Base-by-base conservation (phyloP, 2,888 invertebrate species). In the Eupithecia pulchellata region DNA sequence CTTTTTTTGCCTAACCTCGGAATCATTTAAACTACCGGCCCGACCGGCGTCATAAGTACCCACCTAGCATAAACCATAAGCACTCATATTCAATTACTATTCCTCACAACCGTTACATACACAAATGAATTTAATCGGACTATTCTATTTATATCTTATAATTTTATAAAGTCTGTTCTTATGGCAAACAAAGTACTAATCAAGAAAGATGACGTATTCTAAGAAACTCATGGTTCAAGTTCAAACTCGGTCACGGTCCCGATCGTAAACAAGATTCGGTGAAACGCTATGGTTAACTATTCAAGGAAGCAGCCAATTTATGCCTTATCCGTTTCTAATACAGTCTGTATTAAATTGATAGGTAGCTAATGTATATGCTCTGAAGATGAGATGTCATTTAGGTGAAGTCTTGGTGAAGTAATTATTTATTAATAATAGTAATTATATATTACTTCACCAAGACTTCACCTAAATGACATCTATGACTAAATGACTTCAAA, bases 171-270 rank as follows among this genome's bases (percentile, higher is more conserved):
- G 29, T 29, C 17, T n/a, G n/a, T 32, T 61, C 34, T 25, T 13
- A 52, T 61, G 14, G 1, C 25, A 20, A 13, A 25, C 20, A 30
- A 20, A 61, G 4, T 30, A 25, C 32, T 62, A 68, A 72, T 66
- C 60, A 71, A 65, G 63, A 27, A 69, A 3, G 30, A 61, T 68
- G 62, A 63, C 62, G 61, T 61, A 36, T 34, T 60, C 36, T 57
- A 57, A 69, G 69, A 69, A 71, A 66, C 58, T 64, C 63, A 55
- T 69, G 76, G 71, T 66, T 39, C 79, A 83, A 83, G 84, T 83
- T 82, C 83, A 82, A 73, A 78, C 79, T 74, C 79, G 81, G 83
- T 83, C 82, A 84, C 78, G 82, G 77, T 79, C 74, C 76, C 75
- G 69, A 76, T 74, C 68, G 71, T 75, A 76, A 78, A 75, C 75